Conservation (phyloP, 35 echinoderm and acorn worm species). For the Anneissia japonica region DNA sequence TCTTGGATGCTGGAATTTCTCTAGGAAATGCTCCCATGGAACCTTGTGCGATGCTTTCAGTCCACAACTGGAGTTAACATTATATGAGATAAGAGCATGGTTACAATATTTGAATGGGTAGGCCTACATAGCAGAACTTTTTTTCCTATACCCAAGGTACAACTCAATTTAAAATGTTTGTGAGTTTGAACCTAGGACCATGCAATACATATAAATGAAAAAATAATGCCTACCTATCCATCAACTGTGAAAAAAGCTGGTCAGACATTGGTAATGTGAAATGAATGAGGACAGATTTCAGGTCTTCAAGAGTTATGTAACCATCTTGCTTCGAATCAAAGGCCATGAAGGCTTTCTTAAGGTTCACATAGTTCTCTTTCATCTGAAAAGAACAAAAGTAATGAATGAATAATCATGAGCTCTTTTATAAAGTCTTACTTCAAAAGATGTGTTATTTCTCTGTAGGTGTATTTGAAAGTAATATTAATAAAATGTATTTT, state of each 20-base stretch:
- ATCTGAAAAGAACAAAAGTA: slow-evolving; percentile 46
- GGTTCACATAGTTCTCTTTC: slow-evolving; percentile 90
- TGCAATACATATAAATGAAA: too few species aligned
- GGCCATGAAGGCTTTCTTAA: slow-evolving; percentile 96
- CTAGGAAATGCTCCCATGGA: slow-evolving; percentile 93
- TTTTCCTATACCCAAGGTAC: too few species aligned
- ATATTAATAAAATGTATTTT: too few species aligned
- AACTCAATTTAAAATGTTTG: too few species aligned
- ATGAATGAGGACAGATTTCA: slow-evolving; percentile 85
- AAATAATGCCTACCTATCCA: slow-evolving; percentile 65
- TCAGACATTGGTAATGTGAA: slow-evolving; percentile 95
- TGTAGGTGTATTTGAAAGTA: too few species aligned
- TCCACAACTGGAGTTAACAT: slow-evolving; percentile 64
- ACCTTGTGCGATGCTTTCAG: slow-evolving; percentile 98
- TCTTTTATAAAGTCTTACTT: too few species aligned
- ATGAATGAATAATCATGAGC: too few species aligned
- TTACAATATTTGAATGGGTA: too few species aligned
- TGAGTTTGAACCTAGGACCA: too few species aligned
- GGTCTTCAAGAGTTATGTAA: slow-evolving; percentile 74
- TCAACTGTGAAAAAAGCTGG: slow-evolving; percentile 87
- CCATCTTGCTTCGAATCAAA: slow-evolving; percentile 91
- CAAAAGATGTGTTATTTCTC: too few species aligned
- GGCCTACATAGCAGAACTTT: too few species aligned
- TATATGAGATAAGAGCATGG: too few species aligned
- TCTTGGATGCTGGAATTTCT: slow-evolving; percentile 83